A percentile compares a stretch with the other conserved stretches of the same genome.
phyloP scores from a whole-genome alignment of 2,797 vertebrate genomes.

The Choloepus didactylus region DNA sequence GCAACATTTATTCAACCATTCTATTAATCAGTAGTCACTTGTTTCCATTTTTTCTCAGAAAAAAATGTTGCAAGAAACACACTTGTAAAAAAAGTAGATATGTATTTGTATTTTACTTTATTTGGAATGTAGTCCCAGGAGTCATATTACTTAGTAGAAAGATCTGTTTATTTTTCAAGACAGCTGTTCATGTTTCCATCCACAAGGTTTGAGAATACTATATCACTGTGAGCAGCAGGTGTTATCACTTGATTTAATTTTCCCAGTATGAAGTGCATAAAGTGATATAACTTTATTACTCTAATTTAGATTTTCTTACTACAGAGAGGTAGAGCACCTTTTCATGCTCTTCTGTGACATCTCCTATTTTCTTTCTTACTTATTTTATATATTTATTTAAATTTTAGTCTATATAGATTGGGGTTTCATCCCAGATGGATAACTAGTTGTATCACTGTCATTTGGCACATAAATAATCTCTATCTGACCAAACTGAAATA shows the following conservation, averaged over 20 bases:
- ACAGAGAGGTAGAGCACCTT: background rate
- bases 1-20: background rate
- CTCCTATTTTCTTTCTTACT: background rate
- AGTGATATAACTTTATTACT: conserved; percentile 36
- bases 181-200: background rate
- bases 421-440: background rate
- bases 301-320: conserved; percentile 45
- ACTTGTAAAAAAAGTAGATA: background rate
- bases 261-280: conserved; percentile 23
- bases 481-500: background rate
- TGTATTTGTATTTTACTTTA: background rate
- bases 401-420: background rate
- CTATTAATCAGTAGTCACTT: background rate
- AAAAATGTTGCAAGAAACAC: background rate
- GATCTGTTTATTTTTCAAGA: conserved; percentile 30
- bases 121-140: background rate
- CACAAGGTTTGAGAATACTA: background rate
- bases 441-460: background rate
- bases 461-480: conserved; percentile 15
- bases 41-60: background rate
- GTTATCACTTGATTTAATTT: conserved; percentile 64
- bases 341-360: background rate
- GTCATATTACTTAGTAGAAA: conserved; percentile 21
- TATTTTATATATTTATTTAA: conserved; percentile 48
- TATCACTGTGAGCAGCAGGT: background rate